A percentile compares a stretch with the other conserved stretches of the same genome.
Evolutionary conservation across 2,888 invertebrate species (phyloP).

Genomic region (Odontocolon sp.): DNA sequence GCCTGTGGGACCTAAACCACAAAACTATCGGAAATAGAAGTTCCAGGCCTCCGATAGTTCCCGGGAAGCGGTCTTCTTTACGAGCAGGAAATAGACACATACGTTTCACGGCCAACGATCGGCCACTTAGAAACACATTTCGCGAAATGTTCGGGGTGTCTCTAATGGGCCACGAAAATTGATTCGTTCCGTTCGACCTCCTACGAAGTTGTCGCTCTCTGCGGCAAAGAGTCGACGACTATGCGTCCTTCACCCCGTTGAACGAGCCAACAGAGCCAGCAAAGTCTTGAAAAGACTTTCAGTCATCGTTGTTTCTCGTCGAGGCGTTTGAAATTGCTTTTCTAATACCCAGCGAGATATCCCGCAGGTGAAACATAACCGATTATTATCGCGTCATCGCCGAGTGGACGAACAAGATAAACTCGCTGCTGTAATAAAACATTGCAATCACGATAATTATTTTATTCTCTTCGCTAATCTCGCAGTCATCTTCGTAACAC

Average conservation of each 20-base stretch:
- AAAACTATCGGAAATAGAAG: conserved; percentile 76
- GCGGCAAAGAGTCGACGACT: not conserved
- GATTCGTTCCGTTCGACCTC: conserved; percentile 64
- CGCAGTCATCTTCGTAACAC: not conserved
- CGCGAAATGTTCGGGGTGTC: conserved; percentile 65
- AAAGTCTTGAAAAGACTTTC: not conserved
- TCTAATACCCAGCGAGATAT: not conserved
- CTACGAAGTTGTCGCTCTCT: conserved; percentile 54
- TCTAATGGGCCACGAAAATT: conserved; percentile 71
- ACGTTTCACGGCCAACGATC: conserved; percentile 53
- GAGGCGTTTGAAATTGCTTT: conserved; percentile 28
- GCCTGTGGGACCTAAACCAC: conserved; percentile 65
- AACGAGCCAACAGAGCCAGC: not conserved
- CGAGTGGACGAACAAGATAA: not conserved
- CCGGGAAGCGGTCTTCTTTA: conserved; percentile 61
- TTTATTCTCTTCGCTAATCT: not conserved
- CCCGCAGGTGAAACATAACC: conserved; percentile 24
- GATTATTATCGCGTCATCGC: conserved; percentile 29
- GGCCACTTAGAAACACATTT: conserved; percentile 70
- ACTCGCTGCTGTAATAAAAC: conserved; percentile 5
- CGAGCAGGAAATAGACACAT: conserved; percentile 63
- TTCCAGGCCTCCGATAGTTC: conserved; percentile 42
- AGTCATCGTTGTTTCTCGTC: conserved; percentile 16
- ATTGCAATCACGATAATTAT: conserved; percentile 32
- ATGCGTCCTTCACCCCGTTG: conserved; percentile 26